Evolutionary conservation across 1,140 invertebrate species (phyloP).

Genomic region (Drosophila malerkotliana): DNA sequence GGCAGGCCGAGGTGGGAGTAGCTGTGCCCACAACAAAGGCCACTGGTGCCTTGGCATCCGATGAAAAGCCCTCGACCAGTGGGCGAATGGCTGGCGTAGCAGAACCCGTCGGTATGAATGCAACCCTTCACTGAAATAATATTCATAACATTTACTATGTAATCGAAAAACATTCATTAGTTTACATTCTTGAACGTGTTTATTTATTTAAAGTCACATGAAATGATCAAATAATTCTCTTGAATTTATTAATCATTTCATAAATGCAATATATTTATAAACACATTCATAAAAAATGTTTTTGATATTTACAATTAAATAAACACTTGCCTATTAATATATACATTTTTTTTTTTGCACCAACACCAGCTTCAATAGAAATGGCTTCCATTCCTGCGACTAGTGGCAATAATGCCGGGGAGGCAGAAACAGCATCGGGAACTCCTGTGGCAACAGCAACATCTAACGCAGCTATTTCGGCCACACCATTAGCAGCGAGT

Average conservation of each 20-base stretch:
- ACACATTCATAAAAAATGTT: no score
- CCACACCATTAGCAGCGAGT: constrained; percentile 33
- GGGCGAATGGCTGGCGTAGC: constrained; percentile 46
- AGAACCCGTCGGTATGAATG: constrained; percentile 58
- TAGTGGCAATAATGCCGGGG: constrained; percentile 29
- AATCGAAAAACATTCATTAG: no score
- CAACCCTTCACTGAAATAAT: constrained; percentile 11
- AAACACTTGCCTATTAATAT: neutral
- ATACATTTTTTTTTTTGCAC: neutral
- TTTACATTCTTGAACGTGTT: no score
- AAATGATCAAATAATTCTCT: no score
- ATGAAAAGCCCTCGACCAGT: constrained; percentile 48
- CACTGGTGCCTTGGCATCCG: constrained; percentile 19
- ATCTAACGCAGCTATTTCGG: constrained; percentile 24
- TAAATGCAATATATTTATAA: no score
- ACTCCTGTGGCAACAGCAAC: constrained; percentile 1
- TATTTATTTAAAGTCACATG: no score
- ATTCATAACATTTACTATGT: neutral
- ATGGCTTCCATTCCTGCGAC: constrained; percentile 24
- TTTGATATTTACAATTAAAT: no score
- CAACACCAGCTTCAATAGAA: constrained; percentile 29
- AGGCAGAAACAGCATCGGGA: constrained; percentile 21
- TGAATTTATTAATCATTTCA: no score
- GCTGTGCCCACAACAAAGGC: constrained; percentile 16
- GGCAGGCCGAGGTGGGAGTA: constrained; percentile 10